Base-by-base conservation (phyloP, 23 tunicate genomes). In the Halocynthia aurantium region DNA sequence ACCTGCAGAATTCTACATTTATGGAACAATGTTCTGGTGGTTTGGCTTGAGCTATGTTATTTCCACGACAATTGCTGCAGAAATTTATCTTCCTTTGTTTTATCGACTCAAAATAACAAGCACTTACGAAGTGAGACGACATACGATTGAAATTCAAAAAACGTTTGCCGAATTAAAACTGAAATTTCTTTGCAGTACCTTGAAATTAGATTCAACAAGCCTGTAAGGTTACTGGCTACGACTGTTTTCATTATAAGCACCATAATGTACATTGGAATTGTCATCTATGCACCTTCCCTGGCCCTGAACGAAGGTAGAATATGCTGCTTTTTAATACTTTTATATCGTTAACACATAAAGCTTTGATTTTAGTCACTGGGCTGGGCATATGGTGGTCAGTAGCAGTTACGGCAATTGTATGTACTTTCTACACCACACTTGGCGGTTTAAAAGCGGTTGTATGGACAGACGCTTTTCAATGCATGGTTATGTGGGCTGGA, bases 341-440 rank as follows among this genome's bases (percentile, higher is more conserved):
- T 15, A 15, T 2, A 60, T n/a, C 64, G n/a, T 60, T 15, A 15
- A 60, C 64, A 60, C 64, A 15, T 15, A 18, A 60, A 4, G 44
- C 1, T 31, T 31, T 31, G 44, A 31, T 51, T 78, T 53, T 55
- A 85, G 89, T 85, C 7, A 87, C 93, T 12, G 93, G 93, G 8
- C 57, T 87, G 8, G 82, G 86, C 6, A 17, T 87, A n/a, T 87
- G 93, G 93, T 75, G 84, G 11, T 76, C 87, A 17, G 83, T 83
- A 7, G 74, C 73, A 17, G 80, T 72, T 7, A 87, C 93, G 6
- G 93, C 83, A 9, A 72, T 76, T 13, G 93, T 87, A 6, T 87
- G 93, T 74, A 87, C 72, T 5, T 82, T 87, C 52, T 87, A 87
- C 61, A 87, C 93, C 7, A 52, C 93, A 6, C 87, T 87, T 7